Evolutionary conservation across 1,140 invertebrate genomes (phyloP).

Genomic region (Harpegnathos saltator): DNA sequence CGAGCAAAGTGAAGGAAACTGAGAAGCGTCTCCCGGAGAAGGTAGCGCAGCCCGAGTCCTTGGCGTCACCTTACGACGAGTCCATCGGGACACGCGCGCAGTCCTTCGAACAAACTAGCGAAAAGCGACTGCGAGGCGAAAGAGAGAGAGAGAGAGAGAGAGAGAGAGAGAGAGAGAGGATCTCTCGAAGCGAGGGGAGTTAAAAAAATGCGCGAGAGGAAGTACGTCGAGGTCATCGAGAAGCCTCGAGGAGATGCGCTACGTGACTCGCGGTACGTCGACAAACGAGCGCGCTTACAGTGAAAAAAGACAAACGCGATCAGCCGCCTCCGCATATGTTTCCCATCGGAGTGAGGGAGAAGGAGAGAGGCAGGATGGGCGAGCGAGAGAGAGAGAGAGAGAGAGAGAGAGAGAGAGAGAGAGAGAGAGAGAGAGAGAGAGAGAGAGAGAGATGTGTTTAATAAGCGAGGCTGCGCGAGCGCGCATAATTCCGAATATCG

Average conservation of each 20-base stretch:
- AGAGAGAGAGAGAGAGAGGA: too few relatives aligned
- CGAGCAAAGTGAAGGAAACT: background rate
- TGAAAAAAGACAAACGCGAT: conserved; percentile 58
- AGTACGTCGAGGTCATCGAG: background rate
- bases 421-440: too few relatives aligned
- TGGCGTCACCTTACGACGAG: background rate
- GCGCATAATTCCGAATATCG: conserved; percentile 62
- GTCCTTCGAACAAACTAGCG: conserved; percentile 57
- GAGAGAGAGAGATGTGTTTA: too few relatives aligned
- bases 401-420: too few relatives aligned
- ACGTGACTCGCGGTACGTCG: conserved; percentile 77
- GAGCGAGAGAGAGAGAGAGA: too few relatives aligned
- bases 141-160: too few relatives aligned
- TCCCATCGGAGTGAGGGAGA: conserved; percentile 44
- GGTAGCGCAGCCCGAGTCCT: background rate
- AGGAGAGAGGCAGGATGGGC: background rate
- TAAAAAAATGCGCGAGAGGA: background rate
- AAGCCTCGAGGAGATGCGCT: conserved; percentile 76
- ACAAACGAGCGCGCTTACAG: conserved; percentile 66
- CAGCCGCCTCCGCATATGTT: background rate
- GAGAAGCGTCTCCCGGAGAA: background rate
- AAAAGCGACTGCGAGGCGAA: conserved; percentile 56
- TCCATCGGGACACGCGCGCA: conserved; percentile 44
- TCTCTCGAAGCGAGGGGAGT: too few relatives aligned
- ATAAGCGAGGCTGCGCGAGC: background rate